Evolutionary conservation across 1,140 invertebrate genomes (phyloP).

Genomic region (Papilio machaon): DNA sequence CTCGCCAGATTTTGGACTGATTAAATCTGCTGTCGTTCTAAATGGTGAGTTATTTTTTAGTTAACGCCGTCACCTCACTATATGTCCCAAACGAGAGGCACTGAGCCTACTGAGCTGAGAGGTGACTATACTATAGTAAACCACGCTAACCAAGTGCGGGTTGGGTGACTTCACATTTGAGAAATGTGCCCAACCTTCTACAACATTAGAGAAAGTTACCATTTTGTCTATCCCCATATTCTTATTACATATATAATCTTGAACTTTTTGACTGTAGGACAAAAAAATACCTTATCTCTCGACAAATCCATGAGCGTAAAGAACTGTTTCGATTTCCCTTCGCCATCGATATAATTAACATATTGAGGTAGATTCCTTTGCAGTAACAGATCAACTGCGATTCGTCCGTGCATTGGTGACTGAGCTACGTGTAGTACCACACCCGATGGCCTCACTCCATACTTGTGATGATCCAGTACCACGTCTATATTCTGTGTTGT

Average conservation of each 20-base stretch:
- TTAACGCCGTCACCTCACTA: no score
- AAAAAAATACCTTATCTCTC: slow-evolving; percentile 84
- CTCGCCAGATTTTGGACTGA: no score
- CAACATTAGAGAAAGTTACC: no score
- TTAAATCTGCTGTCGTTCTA: no score
- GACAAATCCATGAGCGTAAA: slow-evolving; percentile 90
- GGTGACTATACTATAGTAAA: no score
- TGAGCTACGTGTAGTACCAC: slow-evolving; percentile 91
- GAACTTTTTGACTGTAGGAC: not conserved
- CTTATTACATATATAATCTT: no score
- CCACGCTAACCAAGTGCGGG: not conserved
- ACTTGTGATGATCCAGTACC: slow-evolving; percentile 92
- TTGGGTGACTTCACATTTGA: no score
- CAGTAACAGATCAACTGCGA: slow-evolving; percentile 73
- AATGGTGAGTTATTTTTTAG: no score
- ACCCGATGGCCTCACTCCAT: slow-evolving; percentile 90
- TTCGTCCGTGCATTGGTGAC: slow-evolving; percentile 88
- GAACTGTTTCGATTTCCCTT: slow-evolving; percentile 75
- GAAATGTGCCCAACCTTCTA: no score
- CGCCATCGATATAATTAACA: slow-evolving; percentile 68
- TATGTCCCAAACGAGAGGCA: no score
- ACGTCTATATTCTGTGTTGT: slow-evolving; percentile 91
- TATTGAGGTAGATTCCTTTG: slow-evolving; percentile 71
- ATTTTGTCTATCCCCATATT: no score
- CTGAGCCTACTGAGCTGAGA: no score